These are phyloP conservation scores for Chloroceryle amazona DNA, from an alignment of 2,797 vertebrate species.

Conservation along the genomic window DNA sequence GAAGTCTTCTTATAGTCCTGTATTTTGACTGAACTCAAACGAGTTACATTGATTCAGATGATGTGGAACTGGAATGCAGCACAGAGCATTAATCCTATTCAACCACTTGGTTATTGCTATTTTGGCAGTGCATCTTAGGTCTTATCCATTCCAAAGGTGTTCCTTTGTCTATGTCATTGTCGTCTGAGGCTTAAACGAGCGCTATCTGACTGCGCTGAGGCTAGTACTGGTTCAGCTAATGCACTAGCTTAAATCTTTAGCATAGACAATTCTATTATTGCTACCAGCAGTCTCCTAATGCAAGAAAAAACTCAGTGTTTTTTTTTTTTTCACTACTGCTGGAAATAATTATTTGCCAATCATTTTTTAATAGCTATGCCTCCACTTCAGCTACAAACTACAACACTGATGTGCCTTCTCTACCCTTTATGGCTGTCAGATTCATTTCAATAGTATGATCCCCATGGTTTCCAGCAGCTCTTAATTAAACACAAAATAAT, in stretches of 20 bases:
- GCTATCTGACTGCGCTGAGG: background rate
- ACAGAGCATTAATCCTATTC: background rate
- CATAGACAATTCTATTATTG: background rate
- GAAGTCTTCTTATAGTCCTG: background rate
- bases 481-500: slow-evolving; percentile 81
- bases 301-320: background rate
- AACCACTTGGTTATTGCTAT: background rate
- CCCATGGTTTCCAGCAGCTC: slow-evolving; percentile 59
- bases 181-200: background rate
- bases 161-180: background rate
- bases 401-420: background rate
- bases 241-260: background rate
- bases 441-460: slow-evolving; percentile 67
- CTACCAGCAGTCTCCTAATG: background rate
- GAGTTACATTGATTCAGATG: background rate
- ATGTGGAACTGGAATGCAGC: slow-evolving; percentile 11
- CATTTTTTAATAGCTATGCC: background rate
- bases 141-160: background rate
- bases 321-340: background rate
- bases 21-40: background rate
- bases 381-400: background rate
- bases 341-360: slow-evolving; percentile 28
- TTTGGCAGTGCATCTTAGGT: background rate
- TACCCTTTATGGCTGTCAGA: slow-evolving; percentile 68
- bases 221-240: background rate